Evolutionary conservation across 2,888 invertebrate genomes (phyloP).

Genomic region (Boloria selene): DNA sequence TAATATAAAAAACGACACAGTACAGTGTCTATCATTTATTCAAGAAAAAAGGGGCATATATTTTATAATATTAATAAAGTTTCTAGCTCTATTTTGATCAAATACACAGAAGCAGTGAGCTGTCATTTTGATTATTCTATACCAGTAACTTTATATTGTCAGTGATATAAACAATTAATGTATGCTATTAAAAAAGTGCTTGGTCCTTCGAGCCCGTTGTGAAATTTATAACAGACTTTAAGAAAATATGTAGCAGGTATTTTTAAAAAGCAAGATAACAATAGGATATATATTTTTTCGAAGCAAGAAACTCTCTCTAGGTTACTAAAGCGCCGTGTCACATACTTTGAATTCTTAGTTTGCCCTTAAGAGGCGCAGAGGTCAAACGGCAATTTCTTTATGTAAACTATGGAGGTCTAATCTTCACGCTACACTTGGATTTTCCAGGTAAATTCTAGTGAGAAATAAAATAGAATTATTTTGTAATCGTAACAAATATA

Average conservation of each 20-base stretch:
- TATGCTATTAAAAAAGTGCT: background rate
- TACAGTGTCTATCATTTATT: too few species aligned
- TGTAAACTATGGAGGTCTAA: conserved; percentile 11
- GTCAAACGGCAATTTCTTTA: conserved; percentile 18
- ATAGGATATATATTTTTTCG: background rate
- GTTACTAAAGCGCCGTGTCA: conserved; percentile 4
- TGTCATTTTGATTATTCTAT: conserved; percentile 2
- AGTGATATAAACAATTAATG: too few species aligned
- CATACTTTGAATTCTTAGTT: conserved; percentile 6
- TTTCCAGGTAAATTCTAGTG: conserved; percentile 3
- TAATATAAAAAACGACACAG: too few species aligned
- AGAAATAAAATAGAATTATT: background rate
- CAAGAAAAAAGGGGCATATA: background rate
- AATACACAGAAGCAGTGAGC: background rate
- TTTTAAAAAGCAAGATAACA: too few species aligned
- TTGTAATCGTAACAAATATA: background rate
- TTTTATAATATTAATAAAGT: background rate
- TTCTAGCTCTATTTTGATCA: background rate
- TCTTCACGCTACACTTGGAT: background rate
- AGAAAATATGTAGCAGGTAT: too few species aligned
- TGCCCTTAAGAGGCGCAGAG: conserved; percentile 21
- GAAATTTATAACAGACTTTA: background rate
- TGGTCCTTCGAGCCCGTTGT: background rate
- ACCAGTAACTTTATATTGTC: too few species aligned
- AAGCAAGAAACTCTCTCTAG: background rate